phyloP scores from a whole-genome alignment of 2,113 vertebrate species.

The Panurus biarmicus region DNA sequence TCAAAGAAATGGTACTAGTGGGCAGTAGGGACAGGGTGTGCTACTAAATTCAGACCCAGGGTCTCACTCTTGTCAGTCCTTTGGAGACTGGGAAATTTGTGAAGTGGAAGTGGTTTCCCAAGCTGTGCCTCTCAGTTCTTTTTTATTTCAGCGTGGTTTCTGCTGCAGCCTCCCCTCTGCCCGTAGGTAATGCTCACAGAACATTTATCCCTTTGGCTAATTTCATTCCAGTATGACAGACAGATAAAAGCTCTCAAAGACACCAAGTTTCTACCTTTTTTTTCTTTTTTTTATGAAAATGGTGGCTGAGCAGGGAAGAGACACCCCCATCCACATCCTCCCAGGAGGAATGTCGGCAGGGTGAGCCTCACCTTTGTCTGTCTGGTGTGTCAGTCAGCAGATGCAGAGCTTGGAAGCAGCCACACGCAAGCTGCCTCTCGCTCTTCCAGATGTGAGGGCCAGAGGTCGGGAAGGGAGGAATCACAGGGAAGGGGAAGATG shows the following conservation, averaged over 20 bases:
- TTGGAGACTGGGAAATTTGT: not conserved
- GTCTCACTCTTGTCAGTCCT: fast-evolving
- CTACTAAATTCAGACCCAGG: not conserved
- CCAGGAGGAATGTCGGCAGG: not conserved
- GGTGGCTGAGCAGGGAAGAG: not conserved
- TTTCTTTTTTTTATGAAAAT: not conserved
- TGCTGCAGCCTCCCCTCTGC: not conserved
- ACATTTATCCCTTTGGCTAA: conserved; percentile 19
- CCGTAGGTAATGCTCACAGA: not conserved
- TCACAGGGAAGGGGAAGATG: conserved; percentile 52
- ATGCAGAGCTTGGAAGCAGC: not conserved
- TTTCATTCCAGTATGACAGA: conserved; percentile 19
- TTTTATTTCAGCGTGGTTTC: not conserved
- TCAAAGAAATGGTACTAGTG: not conserved
- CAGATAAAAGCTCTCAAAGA: conserved; percentile 21
- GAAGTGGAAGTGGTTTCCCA: not conserved
- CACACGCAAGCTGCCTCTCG: conserved; percentile 22
- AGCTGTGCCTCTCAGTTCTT: not conserved
- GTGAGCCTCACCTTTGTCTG: conserved; percentile 45
- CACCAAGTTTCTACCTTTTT: not conserved
- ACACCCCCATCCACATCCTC: not conserved
- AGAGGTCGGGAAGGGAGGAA: conserved; percentile 55
- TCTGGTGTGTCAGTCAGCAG: not conserved
- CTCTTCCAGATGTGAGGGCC: conserved; percentile 59
- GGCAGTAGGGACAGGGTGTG: not conserved